Base-by-base conservation (phyloP, 2,113 vertebrate genomes). In the Peromyscus californicus region DNA sequence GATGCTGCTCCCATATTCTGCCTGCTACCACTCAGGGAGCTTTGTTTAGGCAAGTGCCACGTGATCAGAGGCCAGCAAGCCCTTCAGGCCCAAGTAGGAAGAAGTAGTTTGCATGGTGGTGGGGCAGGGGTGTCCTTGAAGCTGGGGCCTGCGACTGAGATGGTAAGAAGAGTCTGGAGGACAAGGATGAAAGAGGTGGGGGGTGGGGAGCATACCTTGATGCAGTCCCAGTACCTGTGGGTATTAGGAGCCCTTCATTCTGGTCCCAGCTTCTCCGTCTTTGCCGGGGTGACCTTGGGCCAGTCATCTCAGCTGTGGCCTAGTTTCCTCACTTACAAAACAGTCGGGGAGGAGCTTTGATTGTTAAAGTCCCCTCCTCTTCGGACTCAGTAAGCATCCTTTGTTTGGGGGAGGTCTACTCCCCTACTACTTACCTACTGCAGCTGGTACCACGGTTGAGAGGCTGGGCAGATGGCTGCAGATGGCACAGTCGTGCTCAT, bases 271-370 rank as follows among this genome's bases (percentile, higher is more conserved):
- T 63, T 1, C 59, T 45, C 12, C 19, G 12, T 61, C 24, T 15
- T 80, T 16, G 26, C 85, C 78, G 24, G n/a, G 7, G 7, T 89
- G 97, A 91, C 87, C 82, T 57, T 83, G 90, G 39, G 39, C 11
- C 24, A 12, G 7, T 79, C 36, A n/a, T 11, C 36, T 57, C 39
- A 48, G 54, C 65, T 88, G 45, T 42, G 74, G 59, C 65, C 61
- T 59, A 36, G 42, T 51, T 89, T 69, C 12, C 39, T n/a, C 15
- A 11, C n/a, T 74, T 90, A 21, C 79, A n/a, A 59, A 74, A 75
- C 7, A 54, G 42, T 36, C 19, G 16, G 3, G 31, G 57, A 39
- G 54, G 24, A 8, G 31, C 63, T n/a, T 51, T 31, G 51, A 42
- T 70, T 48, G 72, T 57, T 86, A 33, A 78, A n/a, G 7, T 12